Base-by-base conservation (phyloP, 2,113 vertebrate species). In the Silurus asotus region DNA sequence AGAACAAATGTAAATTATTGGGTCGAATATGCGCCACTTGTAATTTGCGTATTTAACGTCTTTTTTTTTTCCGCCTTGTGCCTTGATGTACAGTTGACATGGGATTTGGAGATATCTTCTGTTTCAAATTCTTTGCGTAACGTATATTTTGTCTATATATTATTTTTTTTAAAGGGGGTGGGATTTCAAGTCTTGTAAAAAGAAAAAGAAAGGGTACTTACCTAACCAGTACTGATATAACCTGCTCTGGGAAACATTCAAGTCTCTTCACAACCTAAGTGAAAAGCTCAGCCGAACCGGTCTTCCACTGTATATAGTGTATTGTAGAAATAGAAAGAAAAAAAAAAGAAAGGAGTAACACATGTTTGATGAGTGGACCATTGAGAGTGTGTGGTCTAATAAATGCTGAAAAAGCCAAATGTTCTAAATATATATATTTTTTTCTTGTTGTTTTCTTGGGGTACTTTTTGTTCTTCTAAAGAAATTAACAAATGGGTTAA, bases 281-380 rank as follows among this genome's bases (percentile, higher is more conserved):
- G 65, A 37, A 56, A 82, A 28, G 49, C 65, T 83, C 81, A 25
- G 4, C 53, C 87, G 88, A 95, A 92, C 90, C 83, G 92, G 95
- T 95, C 95, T 95, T 96, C 94, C 95, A 94, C 93, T 96, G 96
- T 96, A 95, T 91, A 96, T 96, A 96, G 90, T 95, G 92, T 94
- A 94, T 92, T 93, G 85, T 76, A 77, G 79, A 84, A 81, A 51
- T 49, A 5, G 2, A 53, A 56, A 28, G 15, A n/a, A 82, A 82
- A 86, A 87, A 88, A 72, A 7, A 10, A 14, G 6, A 53, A 55
- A 77, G 28, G 15, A 28, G 75, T 77, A 28, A 53, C 20, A 56
- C 88, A 90, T 76, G 89, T 91, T 87, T 90, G 90, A 93, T 91
- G 87, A 94, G 93, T 94, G 92, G 94, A 93, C 90, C 85, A 72